Conservation (phyloP, 1,140 invertebrate genomes). For the Brachionus sp. region DNA sequence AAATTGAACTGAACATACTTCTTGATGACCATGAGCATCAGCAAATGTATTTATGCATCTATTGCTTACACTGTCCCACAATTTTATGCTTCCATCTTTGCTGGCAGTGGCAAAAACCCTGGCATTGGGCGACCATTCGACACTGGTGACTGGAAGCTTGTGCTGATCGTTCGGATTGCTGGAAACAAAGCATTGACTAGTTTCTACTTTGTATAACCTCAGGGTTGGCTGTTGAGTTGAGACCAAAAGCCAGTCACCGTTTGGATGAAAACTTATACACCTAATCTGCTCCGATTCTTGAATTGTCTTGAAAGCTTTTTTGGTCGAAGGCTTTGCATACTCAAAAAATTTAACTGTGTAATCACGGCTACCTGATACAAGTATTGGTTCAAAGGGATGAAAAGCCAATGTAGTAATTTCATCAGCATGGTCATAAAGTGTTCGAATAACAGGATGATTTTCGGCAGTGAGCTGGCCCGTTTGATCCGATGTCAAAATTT, state of each 20-base stretch:
- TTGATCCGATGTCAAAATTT: conserved; percentile 64
- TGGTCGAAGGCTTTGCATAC: conserved; percentile 93
- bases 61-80: conserved; percentile 90
- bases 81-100: conserved; percentile 86
- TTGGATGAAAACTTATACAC: conserved; percentile 87
- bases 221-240: conserved; percentile 86
- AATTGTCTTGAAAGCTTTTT: conserved; percentile 71
- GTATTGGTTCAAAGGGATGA: conserved; percentile 78
- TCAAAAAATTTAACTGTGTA: conserved; percentile 93
- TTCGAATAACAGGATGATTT: conserved; percentile 94
- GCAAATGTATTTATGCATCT: conserved; percentile 88
- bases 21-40: conserved; percentile 85
- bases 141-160: conserved; percentile 74
- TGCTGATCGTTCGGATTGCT: conserved; percentile 87
- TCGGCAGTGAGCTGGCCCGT: conserved; percentile 74
- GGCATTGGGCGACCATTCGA: conserved; percentile 72
- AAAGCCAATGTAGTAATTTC: conserved; percentile 95
- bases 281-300: conserved; percentile 83
- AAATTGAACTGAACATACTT: conserved; percentile 89
- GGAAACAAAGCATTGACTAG: conserved; percentile 89
- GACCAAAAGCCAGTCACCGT: conserved; percentile 86
- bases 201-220: conserved; percentile 88
- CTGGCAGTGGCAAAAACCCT: conserved; percentile 84
- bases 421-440: conserved; percentile 62
- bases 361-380: conserved; percentile 88